Evolutionary conservation across 2,888 invertebrate species (phyloP).

Genomic region (Polietes domitor): DNA sequence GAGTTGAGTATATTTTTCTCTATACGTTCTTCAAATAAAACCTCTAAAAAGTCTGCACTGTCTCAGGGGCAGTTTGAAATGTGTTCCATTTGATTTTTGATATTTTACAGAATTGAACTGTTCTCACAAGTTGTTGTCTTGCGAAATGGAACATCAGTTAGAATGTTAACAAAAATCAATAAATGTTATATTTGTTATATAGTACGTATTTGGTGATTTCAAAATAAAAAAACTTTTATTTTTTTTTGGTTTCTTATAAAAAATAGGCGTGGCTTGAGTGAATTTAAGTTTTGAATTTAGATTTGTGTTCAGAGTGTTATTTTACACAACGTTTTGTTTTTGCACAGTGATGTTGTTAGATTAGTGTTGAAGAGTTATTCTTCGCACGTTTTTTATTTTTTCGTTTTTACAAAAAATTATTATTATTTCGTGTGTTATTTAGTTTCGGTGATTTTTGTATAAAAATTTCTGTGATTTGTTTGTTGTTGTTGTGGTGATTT

Average conservation of each 20-base stretch:
- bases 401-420: slow-evolving; percentile 13
- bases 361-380: slow-evolving; percentile 11
- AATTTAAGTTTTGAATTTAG: slow-evolving; percentile 71
- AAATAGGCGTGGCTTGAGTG: slow-evolving; percentile 71
- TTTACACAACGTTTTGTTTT: slow-evolving; percentile 49
- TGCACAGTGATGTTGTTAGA: slow-evolving; percentile 28
- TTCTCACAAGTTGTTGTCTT: slow-evolving; percentile 47
- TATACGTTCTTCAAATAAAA: slow-evolving; percentile 47
- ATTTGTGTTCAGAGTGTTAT: slow-evolving; percentile 51
- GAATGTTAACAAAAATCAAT: slow-evolving; percentile 32
- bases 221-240: slow-evolving; percentile 45
- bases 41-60: slow-evolving; percentile 47
- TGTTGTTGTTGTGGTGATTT: slow-evolving; percentile 68
- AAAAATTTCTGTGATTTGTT: slow-evolving; percentile 46
- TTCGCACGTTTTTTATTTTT: slow-evolving; percentile 24
- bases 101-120: slow-evolving; percentile 58
- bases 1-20: slow-evolving; percentile 72
- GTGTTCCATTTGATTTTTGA: slow-evolving; percentile 59
- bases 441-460: slow-evolving; percentile 10
- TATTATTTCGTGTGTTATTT: not conserved
- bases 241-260: slow-evolving; percentile 52
- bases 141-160: slow-evolving; percentile 46
- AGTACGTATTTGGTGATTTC: slow-evolving; percentile 41
- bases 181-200: slow-evolving; percentile 17
- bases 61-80: slow-evolving; percentile 53